A percentile compares a stretch with the other conserved stretches of the same genome.
Conservation (phyloP, 2,797 vertebrate genomes). For the Pteropus rufus region DNA sequence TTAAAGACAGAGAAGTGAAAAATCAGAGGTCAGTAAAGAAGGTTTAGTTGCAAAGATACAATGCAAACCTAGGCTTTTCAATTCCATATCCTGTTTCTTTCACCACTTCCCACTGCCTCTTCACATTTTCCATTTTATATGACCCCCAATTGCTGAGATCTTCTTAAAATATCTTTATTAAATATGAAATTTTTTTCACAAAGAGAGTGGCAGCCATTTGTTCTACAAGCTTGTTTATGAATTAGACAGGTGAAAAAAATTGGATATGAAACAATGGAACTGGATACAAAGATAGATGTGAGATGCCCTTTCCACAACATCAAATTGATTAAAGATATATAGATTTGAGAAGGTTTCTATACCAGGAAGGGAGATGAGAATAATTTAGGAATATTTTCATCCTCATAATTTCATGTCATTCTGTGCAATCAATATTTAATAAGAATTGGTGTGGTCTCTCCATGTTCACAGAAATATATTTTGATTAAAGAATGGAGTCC, state of each 20-base stretch:
- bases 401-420: slow-evolving; percentile 18
- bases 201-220: not conserved
- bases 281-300: not conserved
- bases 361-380: not conserved
- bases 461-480: not conserved
- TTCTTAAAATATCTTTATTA: slow-evolving; percentile 16
- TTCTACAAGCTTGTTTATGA: not conserved
- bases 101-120: not conserved
- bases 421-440: slow-evolving; percentile 9
- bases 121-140: not conserved
- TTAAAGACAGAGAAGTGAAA: not conserved
- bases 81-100: not conserved
- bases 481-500: not conserved
- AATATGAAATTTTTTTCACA: not conserved
- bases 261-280: not conserved
- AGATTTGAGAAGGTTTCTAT: slow-evolving; percentile 3
- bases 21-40: slow-evolving; percentile 1
- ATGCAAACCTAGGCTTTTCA: not conserved
- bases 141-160: not conserved
- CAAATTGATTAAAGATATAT: not conserved
- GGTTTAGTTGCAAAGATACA: not conserved
- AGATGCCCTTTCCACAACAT: not conserved
- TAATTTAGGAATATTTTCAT: slow-evolving; percentile 15
- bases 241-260: not conserved
- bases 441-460: not conserved